Evolutionary conservation across 1,140 invertebrate species (phyloP).

Genomic region (Phthorimaea operculella): DNA sequence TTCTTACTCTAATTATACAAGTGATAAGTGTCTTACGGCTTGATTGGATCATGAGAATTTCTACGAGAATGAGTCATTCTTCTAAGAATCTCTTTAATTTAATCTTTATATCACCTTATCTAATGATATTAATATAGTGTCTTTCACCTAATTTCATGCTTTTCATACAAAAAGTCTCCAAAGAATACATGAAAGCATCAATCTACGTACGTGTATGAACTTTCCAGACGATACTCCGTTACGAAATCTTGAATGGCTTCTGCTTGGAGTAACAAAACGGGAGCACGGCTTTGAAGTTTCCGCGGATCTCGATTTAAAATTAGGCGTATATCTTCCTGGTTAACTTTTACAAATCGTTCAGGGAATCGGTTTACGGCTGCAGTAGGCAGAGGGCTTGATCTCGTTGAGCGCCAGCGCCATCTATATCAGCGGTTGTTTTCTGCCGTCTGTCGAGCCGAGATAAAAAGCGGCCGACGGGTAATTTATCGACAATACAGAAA

Average conservation of each 20-base stretch:
- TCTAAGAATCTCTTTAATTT: neutral
- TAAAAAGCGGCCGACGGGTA: too few relatives aligned
- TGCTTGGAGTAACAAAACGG: neutral
- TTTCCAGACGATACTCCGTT: too few relatives aligned
- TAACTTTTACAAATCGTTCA: neutral
- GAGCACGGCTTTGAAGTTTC: neutral
- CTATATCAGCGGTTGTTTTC: too few relatives aligned
- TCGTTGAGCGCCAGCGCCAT: neutral
- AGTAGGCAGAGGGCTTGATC: neutral
- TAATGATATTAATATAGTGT: too few relatives aligned
- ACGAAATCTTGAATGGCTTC: too few relatives aligned
- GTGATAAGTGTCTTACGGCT: conserved; percentile 12
- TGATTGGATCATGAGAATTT: conserved; percentile 13
- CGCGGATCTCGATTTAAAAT: neutral
- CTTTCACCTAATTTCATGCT: too few relatives aligned
- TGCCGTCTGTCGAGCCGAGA: too few relatives aligned
- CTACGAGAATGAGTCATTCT: neutral
- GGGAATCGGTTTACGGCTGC: neutral
- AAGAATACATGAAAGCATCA: too few relatives aligned
- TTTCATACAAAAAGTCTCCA: too few relatives aligned
- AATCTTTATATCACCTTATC: too few relatives aligned
- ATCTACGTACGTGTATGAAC: too few relatives aligned
- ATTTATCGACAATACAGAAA: too few relatives aligned
- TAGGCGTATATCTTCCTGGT: neutral
- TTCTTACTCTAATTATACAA: conserved; percentile 14